Conservation (phyloP, 2,888 invertebrate genomes). For the Tuta absoluta region DNA sequence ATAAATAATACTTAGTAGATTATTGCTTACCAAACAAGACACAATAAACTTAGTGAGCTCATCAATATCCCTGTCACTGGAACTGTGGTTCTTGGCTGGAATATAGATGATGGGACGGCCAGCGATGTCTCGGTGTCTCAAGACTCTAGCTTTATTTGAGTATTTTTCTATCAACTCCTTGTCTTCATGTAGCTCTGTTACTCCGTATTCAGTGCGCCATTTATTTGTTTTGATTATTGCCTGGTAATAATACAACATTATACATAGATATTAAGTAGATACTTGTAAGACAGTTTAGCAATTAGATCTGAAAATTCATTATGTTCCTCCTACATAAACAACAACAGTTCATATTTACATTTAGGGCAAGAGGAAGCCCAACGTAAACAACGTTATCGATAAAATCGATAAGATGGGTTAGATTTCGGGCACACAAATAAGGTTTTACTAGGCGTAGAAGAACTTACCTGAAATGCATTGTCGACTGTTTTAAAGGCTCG, state of each 20-base stretch:
- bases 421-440: not conserved
- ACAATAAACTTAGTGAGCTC: slow-evolving; percentile 90
- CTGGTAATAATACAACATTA: slow-evolving; percentile 61
- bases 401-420: slow-evolving; percentile 1
- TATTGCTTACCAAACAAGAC: slow-evolving; percentile 83
- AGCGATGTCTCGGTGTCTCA: slow-evolving; percentile 86
- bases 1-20: too few species aligned
- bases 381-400: slow-evolving; percentile 5
- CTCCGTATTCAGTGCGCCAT: slow-evolving; percentile 88
- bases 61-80: slow-evolving; percentile 86
- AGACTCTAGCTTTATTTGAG: slow-evolving; percentile 84
- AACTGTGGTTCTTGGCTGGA: slow-evolving; percentile 88
- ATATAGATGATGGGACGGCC: slow-evolving; percentile 90
- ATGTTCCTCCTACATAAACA: not conserved
- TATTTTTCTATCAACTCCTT: slow-evolving; percentile 80
- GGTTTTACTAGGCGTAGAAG: not conserved
- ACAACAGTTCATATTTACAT: not conserved
- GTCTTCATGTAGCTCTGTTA: slow-evolving; percentile 80
- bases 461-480: slow-evolving; percentile 86
- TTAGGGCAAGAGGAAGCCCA: not conserved
- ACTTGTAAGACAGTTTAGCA: not conserved
- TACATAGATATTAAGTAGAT: not conserved
- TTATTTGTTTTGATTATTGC: slow-evolving; percentile 89
- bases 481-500: slow-evolving; percentile 88
- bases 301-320: not conserved